Evolutionary conservation across 2,888 invertebrate genomes (phyloP).

Genomic region (Tribolium freemani): DNA sequence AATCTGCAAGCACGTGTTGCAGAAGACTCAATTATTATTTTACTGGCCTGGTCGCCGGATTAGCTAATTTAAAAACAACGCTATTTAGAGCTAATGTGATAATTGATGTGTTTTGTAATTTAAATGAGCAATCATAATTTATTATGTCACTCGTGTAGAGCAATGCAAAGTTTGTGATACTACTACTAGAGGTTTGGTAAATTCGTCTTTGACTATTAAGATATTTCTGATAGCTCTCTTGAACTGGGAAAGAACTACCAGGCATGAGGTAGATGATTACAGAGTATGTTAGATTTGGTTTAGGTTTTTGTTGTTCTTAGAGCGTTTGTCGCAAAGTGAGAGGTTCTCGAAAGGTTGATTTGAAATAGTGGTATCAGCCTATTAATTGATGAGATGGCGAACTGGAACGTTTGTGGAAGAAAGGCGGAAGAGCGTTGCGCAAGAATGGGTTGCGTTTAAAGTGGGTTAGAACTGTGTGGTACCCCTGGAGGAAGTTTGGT

Average conservation of each 20-base stretch:
- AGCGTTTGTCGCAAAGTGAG: slow-evolving; percentile 21
- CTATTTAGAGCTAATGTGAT: slow-evolving; percentile 31
- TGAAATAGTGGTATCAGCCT: slow-evolving; percentile 11
- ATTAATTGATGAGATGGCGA: slow-evolving; percentile 38
- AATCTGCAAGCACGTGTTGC: slow-evolving; percentile 27
- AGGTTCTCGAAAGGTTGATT: slow-evolving; percentile 24
- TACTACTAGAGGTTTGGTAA: too few species aligned
- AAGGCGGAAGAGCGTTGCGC: slow-evolving; percentile 54
- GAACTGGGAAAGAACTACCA: too few species aligned
- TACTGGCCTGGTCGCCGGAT: neutral
- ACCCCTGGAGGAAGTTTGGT: neutral
- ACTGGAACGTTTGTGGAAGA: slow-evolving; percentile 44
- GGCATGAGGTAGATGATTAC: too few species aligned
- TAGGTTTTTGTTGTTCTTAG: neutral
- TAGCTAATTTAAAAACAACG: slow-evolving; percentile 33
- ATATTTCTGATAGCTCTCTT: too few species aligned
- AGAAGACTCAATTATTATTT: slow-evolving; percentile 1
- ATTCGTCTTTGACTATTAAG: too few species aligned
- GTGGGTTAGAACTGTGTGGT: slow-evolving; percentile 6
- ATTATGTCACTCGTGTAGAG: slow-evolving; percentile 12
- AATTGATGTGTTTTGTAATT: slow-evolving; percentile 36
- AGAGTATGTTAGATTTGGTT: too few species aligned
- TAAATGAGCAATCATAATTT: slow-evolving; percentile 32
- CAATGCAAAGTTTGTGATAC: neutral
- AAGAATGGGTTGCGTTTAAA: slow-evolving; percentile 42